These are phyloP conservation scores for Linepithema humile DNA, from an alignment of 1,140 invertebrate species.

Conservation along the genomic window DNA sequence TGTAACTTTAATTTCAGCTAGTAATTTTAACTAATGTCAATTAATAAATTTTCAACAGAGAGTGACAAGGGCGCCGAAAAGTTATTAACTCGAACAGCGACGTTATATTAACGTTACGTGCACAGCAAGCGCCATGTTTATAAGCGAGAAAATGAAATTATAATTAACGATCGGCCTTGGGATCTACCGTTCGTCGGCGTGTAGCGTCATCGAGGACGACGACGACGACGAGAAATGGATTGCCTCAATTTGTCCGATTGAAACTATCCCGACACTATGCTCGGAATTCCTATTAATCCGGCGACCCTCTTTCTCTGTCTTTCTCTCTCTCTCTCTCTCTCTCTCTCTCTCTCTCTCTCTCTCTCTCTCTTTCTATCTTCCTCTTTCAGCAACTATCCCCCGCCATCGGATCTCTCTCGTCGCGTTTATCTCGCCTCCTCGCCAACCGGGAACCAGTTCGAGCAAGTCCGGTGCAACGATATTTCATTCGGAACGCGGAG, in stretches of 20 bases:
- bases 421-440: slow-evolving; percentile 38
- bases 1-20: too few relatives aligned
- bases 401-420: slow-evolving; percentile 5
- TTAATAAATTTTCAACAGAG: too few relatives aligned
- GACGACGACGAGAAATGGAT: slow-evolving; percentile 76
- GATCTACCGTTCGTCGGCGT: slow-evolving; percentile 55
- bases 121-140: neutral
- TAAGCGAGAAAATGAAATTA: slow-evolving; percentile 66
- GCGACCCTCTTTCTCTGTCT: slow-evolving; percentile 40
- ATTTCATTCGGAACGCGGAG: slow-evolving; percentile 69
- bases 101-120: too few relatives aligned
- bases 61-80: too few relatives aligned
- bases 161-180: slow-evolving; percentile 68
- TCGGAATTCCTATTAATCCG: slow-evolving; percentile 79
- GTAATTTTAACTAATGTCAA: too few relatives aligned
- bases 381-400: neutral
- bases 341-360: slow-evolving; percentile 11
- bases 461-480: slow-evolving; percentile 65
- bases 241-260: slow-evolving; percentile 79
- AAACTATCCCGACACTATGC: slow-evolving; percentile 80
- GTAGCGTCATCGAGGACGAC: slow-evolving; percentile 51
- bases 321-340: slow-evolving; percentile 17
- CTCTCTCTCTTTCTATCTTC: too few relatives aligned
- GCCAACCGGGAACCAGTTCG: slow-evolving; percentile 65
- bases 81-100: too few relatives aligned